Evolutionary conservation across 2,888 invertebrate genomes (phyloP).

Genomic region (Meteorus colon): DNA sequence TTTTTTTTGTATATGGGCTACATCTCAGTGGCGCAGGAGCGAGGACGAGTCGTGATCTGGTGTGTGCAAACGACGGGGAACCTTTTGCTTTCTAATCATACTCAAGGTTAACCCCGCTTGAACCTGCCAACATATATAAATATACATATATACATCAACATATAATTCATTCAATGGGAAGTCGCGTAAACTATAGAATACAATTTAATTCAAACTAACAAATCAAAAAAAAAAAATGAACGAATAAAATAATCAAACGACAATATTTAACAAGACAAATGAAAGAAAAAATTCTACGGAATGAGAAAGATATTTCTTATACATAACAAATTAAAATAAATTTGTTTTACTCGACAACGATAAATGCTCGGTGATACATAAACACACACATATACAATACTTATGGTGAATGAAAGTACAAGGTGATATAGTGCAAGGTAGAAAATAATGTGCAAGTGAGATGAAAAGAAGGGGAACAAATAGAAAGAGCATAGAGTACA

Average conservation of each 20-base stretch:
- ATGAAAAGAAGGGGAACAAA: background rate
- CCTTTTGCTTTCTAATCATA: slow-evolving; percentile 72
- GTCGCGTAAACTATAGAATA: slow-evolving; percentile 14
- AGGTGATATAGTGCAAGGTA: slow-evolving; percentile 13
- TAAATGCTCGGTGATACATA: slow-evolving; percentile 2
- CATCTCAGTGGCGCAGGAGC: slow-evolving; percentile 33
- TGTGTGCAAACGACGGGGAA: slow-evolving; percentile 63
- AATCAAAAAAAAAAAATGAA: background rate
- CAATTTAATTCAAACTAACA: slow-evolving; percentile 6
- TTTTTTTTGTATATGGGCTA: background rate
- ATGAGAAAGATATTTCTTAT: slow-evolving; percentile 8
- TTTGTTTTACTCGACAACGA: slow-evolving; percentile 13
- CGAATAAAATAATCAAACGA: background rate
- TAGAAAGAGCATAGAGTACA: background rate
- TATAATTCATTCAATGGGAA: slow-evolving; percentile 6
- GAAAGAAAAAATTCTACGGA: background rate
- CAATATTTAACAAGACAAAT: background rate
- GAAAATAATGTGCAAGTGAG: slow-evolving; percentile 2
- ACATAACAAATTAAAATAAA: slow-evolving; percentile 8
- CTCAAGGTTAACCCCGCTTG: slow-evolving; percentile 69
- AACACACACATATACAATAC: background rate
- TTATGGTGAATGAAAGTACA: slow-evolving; percentile 8
- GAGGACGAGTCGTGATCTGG: slow-evolving; percentile 67
- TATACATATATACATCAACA: background rate
- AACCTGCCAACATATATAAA: slow-evolving; percentile 59